Base-by-base conservation (phyloP, 2,888 invertebrate genomes). In the Rhagium mordax region DNA sequence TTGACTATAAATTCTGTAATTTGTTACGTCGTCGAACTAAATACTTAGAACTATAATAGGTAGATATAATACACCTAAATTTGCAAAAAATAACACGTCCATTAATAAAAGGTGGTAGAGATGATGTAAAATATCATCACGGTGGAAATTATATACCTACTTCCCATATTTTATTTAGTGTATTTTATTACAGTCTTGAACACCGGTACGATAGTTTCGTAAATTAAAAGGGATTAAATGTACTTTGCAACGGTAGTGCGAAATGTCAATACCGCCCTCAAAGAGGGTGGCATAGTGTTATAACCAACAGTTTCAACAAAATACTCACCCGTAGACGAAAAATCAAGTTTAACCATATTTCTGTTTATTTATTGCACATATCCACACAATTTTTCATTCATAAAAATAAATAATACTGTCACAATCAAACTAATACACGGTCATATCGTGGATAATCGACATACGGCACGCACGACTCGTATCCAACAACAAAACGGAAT, bases 231-330 rank as follows among this genome's bases (percentile, higher is more conserved):
- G 33, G 33, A 33, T 18, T 33, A 21, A 24, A 57, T 41, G 59
- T 59, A 33, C 29, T 59, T 33, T 20, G 33, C 1, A 33, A 33
- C 33, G 33, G 33, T 29, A 8, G 41, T 68, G 76, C 74, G 79
- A 85, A 85, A 85, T 84, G 81, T 85, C 85, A 85, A 85, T 84
- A 82, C 83, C 83, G 82, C 85, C 85, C 85, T 83, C 77, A 75
- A 76, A 74, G 75, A 82, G 85, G 82, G 84, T 82, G 81, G 80
- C 77, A 74, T 72, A 51, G 49, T 53, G 27, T 53, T 78, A 69
- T 71, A 72, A 73, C 59, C 66, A 78, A 73, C 80, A 73, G 74
- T 76, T 65, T 72, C 69, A 72, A 73, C 69, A 53, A 8, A 71
- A 74, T 78, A 84, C 86, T 83, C 76, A 86, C 86, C 86, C 75